A percentile compares a stretch with the other conserved stretches of the same genome.
phyloP scores from a whole-genome alignment of 2,797 vertebrate species.

The Triplophysa bombifrons region DNA sequence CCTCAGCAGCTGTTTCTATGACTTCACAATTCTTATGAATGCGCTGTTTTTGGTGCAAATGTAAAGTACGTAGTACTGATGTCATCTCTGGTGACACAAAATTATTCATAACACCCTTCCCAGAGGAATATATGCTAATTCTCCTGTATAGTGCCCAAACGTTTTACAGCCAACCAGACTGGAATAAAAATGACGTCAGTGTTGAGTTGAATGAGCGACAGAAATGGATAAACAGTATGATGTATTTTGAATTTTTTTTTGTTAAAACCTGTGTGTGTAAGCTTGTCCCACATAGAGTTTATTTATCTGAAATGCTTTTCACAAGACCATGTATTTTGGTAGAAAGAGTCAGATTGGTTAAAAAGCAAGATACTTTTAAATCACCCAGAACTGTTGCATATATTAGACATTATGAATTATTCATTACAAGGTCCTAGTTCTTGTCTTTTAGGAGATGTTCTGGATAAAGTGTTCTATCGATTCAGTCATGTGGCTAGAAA shows the following conservation, averaged over 20 bases:
- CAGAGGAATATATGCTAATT: conserved; percentile 27
- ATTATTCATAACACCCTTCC: conserved; percentile 17
- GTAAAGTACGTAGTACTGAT: conserved; percentile 25
- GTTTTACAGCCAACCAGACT: not conserved
- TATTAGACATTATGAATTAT: not conserved
- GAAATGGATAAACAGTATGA: not conserved
- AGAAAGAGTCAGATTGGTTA: not conserved
- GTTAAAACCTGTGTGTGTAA: no score
- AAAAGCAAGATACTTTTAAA: not conserved
- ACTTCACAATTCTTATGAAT: conserved; percentile 30
- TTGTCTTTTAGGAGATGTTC: not conserved
- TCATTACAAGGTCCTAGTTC: not conserved
- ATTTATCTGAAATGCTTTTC: not conserved
- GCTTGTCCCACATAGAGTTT: not conserved
- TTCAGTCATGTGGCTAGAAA: no score
- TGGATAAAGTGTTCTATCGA: no score
- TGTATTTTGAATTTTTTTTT: no score
- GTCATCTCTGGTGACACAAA: conserved; percentile 23
- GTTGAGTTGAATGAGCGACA: not conserved
- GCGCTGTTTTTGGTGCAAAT: conserved; percentile 18
- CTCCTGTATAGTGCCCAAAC: conserved; percentile 1
- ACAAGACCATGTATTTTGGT: not conserved
- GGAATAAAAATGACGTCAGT: not conserved
- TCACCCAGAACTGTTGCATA: not conserved
- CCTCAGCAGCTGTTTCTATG: conserved; percentile 58